Evolutionary conservation across 2,797 vertebrate species (phyloP), one percentile per base, ranked within the genome.

Genomic region (Hydrophis major): DNA sequence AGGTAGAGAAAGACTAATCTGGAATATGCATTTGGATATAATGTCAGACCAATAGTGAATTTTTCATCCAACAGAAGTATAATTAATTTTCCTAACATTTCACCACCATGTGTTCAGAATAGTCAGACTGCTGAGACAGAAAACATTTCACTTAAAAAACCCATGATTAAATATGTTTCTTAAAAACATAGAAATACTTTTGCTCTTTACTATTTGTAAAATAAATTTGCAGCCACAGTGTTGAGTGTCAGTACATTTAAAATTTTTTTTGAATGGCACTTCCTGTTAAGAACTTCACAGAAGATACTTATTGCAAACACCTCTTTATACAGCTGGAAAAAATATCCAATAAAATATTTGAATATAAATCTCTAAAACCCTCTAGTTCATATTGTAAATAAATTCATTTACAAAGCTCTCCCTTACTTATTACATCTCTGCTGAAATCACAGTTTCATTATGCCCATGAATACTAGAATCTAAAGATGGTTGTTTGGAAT

Each of bases 371-470:
- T 97, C 97, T 96, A 89, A 25, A 89, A n/a, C 86, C 89, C 92
- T 83, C 94, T 94, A 95, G 95, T 91, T 95, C 89, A 94, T 89
- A 37, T 13, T 87, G 96, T 94, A 47, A 90, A 95, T 91, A 93
- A 95, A n/a, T 94, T 88, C 97, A 97, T 97, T 95, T 97, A 97
- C 96, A 97, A 74, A 96, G 92, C 95, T 95, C 94, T 50, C 4
- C 1, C 16, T 47, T 94, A 83, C 97, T 97, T 98, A 47, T 83
- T 83, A 99, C 98, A 99, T 97, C 88, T 99, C 98, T 55, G 98
- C 99, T 7, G 99, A 98, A 96, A 99, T 99, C 97, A 99, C 97
- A 3, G 98, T 98, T 94, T 99, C 99, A 87, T 98, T 98, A 95
- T 99, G 99, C 97, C 99, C 98, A 86, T 98, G 98, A 94, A 98